Conservation (phyloP, 92 coral and sea anemone genomes). For the Epizoanthus fatuus region DNA sequence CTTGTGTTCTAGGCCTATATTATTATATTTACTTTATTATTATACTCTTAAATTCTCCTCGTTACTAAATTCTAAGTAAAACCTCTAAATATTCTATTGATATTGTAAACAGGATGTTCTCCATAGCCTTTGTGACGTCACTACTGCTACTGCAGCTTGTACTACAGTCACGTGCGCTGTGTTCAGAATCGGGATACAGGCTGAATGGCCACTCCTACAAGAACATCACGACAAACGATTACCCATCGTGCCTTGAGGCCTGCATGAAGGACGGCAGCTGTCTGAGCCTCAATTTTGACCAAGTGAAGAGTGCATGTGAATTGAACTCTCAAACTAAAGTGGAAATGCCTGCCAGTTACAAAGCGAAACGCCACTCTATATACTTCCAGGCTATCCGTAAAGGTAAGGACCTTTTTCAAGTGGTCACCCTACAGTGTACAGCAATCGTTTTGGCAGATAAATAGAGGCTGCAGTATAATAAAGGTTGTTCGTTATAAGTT, state of each 20-base stretch:
- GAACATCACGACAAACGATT: neutral
- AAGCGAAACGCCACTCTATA: neutral
- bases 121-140: neutral
- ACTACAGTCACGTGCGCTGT: neutral
- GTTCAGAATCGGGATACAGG: neutral
- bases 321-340: neutral
- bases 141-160: neutral
- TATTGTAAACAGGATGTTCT: neutral
- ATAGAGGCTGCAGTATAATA: too few relatives aligned
- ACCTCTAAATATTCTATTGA: too few relatives aligned
- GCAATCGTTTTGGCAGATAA: too few relatives aligned
- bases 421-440: too few relatives aligned
- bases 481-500: too few relatives aligned
- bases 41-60: too few relatives aligned
- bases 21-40: too few relatives aligned
- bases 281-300: constrained; percentile 25
- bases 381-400: neutral
- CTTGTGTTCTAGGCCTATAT: too few relatives aligned
- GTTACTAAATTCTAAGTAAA: too few relatives aligned
- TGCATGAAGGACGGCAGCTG: constrained; percentile 1
- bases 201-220: constrained; percentile 2
- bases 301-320: neutral
- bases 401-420: neutral
- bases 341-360: neutral
- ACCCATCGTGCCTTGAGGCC: constrained; percentile 26